Conservation (phyloP, 1,140 invertebrate species). For the Drosophila obscura region DNA sequence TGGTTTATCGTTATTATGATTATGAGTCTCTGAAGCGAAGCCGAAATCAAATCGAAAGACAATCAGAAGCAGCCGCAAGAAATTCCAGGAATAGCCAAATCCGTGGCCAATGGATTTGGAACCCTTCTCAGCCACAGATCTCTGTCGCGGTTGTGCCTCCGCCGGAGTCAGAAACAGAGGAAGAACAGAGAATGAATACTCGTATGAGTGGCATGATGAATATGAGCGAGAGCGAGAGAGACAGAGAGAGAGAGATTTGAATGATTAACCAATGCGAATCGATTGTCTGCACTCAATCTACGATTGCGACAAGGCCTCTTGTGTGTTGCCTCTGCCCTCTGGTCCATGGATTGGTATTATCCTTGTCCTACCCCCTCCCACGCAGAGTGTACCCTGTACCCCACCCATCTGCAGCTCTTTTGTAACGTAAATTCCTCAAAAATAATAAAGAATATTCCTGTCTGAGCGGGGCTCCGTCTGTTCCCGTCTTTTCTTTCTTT, state of each 20-base stretch:
- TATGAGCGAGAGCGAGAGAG: slow-evolving; percentile 33
- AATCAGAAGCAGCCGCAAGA: slow-evolving; percentile 37
- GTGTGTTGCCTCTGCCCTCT: not conserved
- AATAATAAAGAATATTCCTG: slow-evolving; percentile 34
- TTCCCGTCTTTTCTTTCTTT: not conserved
- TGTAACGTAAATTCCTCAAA: slow-evolving; percentile 48
- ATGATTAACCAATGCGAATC: slow-evolving; percentile 76
- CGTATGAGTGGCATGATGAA: slow-evolving; percentile 38
- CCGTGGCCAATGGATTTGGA: slow-evolving; percentile 53
- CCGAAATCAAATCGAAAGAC: slow-evolving; percentile 21
- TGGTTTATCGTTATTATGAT: slow-evolving; percentile 19
- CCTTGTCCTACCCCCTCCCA: slow-evolving; percentile 33
- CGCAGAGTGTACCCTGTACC: not conserved
- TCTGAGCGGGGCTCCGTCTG: slow-evolving; percentile 13
- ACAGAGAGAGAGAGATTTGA: slow-evolving; percentile 41
- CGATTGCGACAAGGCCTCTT: slow-evolving; percentile 20
- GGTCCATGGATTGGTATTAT: slow-evolving; percentile 21
- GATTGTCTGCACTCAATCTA: slow-evolving; percentile 72
- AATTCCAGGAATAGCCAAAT: slow-evolving; percentile 13
- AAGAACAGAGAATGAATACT: not conserved
- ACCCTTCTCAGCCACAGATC: slow-evolving; percentile 33
- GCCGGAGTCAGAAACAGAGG: slow-evolving; percentile 7
- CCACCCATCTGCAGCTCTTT: slow-evolving; percentile 16
- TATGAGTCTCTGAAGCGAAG: slow-evolving; percentile 12
- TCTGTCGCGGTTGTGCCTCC: not conserved